Evolutionary conservation across 2,113 vertebrate species (phyloP), one percentile per base, ranked within the genome.

Genomic region (Urocynchramus pylzowi): DNA sequence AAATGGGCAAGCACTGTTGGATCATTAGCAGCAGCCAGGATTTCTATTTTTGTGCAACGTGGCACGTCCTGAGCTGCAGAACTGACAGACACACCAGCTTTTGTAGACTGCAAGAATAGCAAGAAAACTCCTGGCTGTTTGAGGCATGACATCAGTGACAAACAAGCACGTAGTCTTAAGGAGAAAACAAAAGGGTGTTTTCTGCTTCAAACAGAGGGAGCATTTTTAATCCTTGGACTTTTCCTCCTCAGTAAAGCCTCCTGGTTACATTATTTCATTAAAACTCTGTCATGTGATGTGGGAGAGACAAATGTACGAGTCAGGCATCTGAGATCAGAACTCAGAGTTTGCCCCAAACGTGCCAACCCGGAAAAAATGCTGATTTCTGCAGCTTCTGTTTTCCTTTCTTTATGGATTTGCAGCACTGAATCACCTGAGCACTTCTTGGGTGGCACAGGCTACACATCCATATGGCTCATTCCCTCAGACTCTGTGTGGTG

Each of bases 171-270:
- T 90, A 96, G 65, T 50, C 73, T 84, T 52, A 35, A 84, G 78
- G 70, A 53, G 82, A 79, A 95, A 95, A 95, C 95, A 94, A 97
- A 94, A 89, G 92, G 59, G 76, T 0, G 13, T 94, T 96, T 89
- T 88, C 93, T 95, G 94, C 82, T 65, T 47, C 14, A 76, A 90
- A 92, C 68, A 96, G 88, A 89, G 70, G 52, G 42, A 75, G 65
- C 87, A 54, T 96, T 95, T 94, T 94, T 63, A 86, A 83, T 90
- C 45, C 76, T 56, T 56, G 73, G 60, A 12, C 21, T 84, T 78
- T 33, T 71, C 61, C 73, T 95, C 44, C 59, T 88, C 88, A 41
- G 19, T 70, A 59, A 93, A 90, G 54, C 79, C 78, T 90, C 91
- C 80, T 81, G 79, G 67, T 84, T 91, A 88, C 64, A 60, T 84